phyloP scores from a whole-genome alignment of 2,888 invertebrate genomes.

The Drosophila hamatofila region DNA sequence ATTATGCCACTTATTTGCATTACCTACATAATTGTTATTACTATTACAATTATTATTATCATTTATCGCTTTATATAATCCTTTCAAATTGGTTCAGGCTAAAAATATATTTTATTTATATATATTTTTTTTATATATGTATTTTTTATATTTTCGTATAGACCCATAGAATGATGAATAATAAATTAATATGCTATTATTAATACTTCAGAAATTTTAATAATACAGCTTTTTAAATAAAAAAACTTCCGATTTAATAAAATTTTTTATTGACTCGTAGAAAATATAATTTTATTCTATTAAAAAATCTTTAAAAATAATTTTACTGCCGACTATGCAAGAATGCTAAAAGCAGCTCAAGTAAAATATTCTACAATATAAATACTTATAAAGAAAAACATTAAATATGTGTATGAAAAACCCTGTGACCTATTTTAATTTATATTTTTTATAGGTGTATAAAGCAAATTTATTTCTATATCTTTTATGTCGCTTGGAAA shows the following conservation, averaged over 20 bases:
- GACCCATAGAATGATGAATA: too few relatives aligned
- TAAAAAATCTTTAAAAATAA: background rate
- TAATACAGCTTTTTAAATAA: too few relatives aligned
- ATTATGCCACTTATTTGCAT: too few relatives aligned
- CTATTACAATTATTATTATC: background rate
- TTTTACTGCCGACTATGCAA: background rate
- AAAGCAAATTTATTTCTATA: slow-evolving; percentile 38
- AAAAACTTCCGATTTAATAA: too few relatives aligned
- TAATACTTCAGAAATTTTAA: too few relatives aligned
- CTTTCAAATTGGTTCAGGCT: too few relatives aligned
- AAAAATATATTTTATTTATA: too few relatives aligned
- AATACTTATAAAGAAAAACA: slow-evolving; percentile 3
- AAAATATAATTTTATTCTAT: background rate
- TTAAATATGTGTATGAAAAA: background rate
- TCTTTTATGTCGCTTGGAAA: slow-evolving; percentile 27
- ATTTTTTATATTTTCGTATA: too few relatives aligned
- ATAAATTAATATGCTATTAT: too few relatives aligned
- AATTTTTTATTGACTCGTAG: background rate
- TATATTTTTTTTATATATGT: too few relatives aligned
- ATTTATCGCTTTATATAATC: background rate
- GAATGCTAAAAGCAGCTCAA: background rate
- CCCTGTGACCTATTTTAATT: slow-evolving; percentile 32
- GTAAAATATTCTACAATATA: slow-evolving; percentile 3
- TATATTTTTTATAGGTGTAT: slow-evolving; percentile 16
- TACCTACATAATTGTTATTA: background rate